These are phyloP conservation scores for Philantomba maxwellii DNA, from an alignment of 2,113 vertebrate species.

Conservation along the genomic window DNA sequence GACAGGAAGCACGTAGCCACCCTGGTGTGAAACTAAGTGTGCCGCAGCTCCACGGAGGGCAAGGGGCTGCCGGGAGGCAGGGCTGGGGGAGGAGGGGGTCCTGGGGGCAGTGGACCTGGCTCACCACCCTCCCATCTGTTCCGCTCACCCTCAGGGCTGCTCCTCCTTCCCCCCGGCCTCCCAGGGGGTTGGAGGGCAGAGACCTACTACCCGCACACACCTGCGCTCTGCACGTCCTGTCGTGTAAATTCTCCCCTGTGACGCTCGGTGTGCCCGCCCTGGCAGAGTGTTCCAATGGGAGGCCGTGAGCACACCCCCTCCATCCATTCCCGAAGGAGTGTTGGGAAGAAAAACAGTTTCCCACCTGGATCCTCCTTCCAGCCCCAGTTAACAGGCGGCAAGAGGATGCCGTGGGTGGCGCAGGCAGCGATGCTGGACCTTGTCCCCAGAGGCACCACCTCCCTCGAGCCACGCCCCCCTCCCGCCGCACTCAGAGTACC, in stretches of 20 bases:
- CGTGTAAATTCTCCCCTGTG: not conserved
- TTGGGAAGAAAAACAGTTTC: not conserved
- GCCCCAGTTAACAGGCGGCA: not conserved
- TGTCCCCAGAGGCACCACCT: accelerated
- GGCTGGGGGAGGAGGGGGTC: not conserved
- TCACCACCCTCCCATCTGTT: accelerated
- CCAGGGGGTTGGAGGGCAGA: not conserved
- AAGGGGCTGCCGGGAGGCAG: not conserved
- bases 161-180: not conserved
- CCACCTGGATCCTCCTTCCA: accelerated
- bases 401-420: accelerated
- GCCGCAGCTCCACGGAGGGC: not conserved
- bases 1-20: no score
- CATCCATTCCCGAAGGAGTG: not conserved
- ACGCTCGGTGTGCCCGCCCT: accelerated
- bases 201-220: accelerated
- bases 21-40: not conserved
- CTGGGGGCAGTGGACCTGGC: not conserved
- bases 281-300: not conserved
- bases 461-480: accelerated
- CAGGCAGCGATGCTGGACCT: accelerated
- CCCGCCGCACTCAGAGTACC: accelerated
- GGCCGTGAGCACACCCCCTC: accelerated
- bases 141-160: not conserved
- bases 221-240: no score